Percentiles rank a stretch among this genome's conserved stretches.
These are phyloP conservation scores for Dinomys branickii DNA, from an alignment of 2,113 vertebrate genomes.

Conservation along the genomic window DNA sequence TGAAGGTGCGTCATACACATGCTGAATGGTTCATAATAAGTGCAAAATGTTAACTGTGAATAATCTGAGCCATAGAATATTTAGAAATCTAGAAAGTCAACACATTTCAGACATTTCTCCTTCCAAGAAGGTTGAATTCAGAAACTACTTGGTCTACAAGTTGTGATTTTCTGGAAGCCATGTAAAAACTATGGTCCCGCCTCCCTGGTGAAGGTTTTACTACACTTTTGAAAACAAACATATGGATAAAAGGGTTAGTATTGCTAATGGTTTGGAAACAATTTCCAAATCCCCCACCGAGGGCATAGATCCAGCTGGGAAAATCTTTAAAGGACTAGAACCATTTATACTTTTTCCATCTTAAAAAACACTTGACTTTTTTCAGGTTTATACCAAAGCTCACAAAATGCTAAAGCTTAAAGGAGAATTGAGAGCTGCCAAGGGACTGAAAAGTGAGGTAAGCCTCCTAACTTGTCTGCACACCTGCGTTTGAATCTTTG, in stretches of 20 bases:
- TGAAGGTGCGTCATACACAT: background rate
- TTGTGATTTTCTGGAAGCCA: slow-evolving; percentile 31
- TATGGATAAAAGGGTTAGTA: background rate
- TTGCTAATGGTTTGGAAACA: background rate
- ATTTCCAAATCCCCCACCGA: slow-evolving; percentile 30
- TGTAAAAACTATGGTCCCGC: slow-evolving; percentile 11
- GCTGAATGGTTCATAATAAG: background rate
- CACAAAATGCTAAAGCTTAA: slow-evolving; percentile 81
- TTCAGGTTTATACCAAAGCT: slow-evolving; percentile 80
- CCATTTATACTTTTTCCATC: slow-evolving; percentile 62
- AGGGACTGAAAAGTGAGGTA: slow-evolving; percentile 82
- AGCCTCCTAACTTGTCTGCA: background rate
- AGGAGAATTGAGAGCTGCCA: slow-evolving; percentile 73
- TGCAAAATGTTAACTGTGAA: background rate
- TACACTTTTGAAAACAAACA: slow-evolving; percentile 54
- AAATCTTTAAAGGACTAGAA: slow-evolving; percentile 52
- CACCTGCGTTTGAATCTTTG: background rate
- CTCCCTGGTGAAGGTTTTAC: slow-evolving; percentile 45
- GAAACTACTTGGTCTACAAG: background rate
- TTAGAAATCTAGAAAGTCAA: slow-evolving; percentile 47
- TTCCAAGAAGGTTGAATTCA: slow-evolving; percentile 34
- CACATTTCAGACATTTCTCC: slow-evolving; percentile 10
- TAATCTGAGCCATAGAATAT: background rate
- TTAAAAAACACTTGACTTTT: slow-evolving; percentile 70
- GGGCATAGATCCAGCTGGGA: slow-evolving; percentile 33